A percentile compares a stretch with the other conserved stretches of the same genome.
phyloP scores from a whole-genome alignment of 2,797 vertebrate species.

The Spondyliosoma cantharus region DNA sequence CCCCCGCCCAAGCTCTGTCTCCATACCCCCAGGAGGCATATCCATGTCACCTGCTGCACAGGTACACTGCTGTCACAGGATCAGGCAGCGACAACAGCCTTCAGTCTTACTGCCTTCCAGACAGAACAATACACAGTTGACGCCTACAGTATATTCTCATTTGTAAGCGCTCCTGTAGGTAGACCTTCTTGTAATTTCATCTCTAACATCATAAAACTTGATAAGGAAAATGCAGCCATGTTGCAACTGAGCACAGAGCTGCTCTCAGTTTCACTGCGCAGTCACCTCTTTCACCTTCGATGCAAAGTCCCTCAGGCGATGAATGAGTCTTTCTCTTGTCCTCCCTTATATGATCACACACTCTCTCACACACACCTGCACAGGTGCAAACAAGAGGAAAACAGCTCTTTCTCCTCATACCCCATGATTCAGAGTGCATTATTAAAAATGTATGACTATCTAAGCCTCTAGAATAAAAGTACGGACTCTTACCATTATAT shows the following conservation, averaged over 20 bases:
- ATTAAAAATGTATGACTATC: slow-evolving; percentile 23
- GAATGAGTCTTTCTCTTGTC: slow-evolving; percentile 8
- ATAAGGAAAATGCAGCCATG: slow-evolving; percentile 11
- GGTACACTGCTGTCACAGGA: slow-evolving; percentile 62
- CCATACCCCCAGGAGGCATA: slow-evolving; percentile 67
- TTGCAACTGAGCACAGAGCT: slow-evolving; percentile 26
- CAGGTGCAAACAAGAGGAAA: slow-evolving; percentile 28
- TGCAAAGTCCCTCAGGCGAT: slow-evolving; percentile 37
- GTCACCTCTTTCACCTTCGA: slow-evolving; percentile 35
- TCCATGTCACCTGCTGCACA: slow-evolving; percentile 75
- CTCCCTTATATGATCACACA: neutral
- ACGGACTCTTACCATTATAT: neutral
- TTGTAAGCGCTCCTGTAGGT: neutral
- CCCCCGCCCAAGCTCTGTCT: slow-evolving; percentile 14
- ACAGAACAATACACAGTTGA: neutral
- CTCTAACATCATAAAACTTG: neutral
- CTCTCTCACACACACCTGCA: slow-evolving; percentile 19
- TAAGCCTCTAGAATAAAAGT: slow-evolving; percentile 9
- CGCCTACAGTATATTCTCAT: neutral
- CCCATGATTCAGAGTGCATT: neutral
- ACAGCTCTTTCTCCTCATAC: neutral
- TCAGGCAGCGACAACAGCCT: slow-evolving; percentile 34
- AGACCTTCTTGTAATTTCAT: neutral
- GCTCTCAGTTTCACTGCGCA: slow-evolving; percentile 24
- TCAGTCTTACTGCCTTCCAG: neutral